Base-by-base conservation (phyloP, 2,797 vertebrate species). In the Eidolon dupreanum region DNA sequence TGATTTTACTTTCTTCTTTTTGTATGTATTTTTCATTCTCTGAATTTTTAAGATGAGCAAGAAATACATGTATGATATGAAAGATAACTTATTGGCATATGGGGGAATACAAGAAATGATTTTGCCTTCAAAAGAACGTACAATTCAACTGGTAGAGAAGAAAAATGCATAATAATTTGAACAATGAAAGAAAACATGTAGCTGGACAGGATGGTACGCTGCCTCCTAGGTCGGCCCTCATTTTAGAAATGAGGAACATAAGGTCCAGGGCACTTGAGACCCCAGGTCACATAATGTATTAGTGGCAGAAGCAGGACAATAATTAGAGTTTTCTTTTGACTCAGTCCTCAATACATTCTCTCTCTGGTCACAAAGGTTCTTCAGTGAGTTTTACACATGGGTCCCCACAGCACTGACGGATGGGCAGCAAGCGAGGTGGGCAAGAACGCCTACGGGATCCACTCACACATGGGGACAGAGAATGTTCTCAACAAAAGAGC, bases 21-120 rank as follows among this genome's bases (percentile, higher is more conserved):
- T 31, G 38, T 49, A n/a, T 15, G 8, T 71, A 57, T 70, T 73
- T 84, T 88, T 86, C 33, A 90, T 28, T 46, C n/a, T 78, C 53
- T 93, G 49, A 90, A n/a, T 78, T 73, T 93, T 93, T 66, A 95
- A 33, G 8, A 68, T 68, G 28, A 86, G 13, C 68, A 55, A 63
- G 16, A 8, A 82, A 79, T 71, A 57, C 33, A 49, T 53, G 16
- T 61, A 33, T 83, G 61, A 41, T 22, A 68, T 71, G 26, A 36
- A 73, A 77, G 16, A 31, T 78, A 88, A 88, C 19, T 49, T 73
- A 92, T 0, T 94, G 22, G 55, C 41, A 38, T 24, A 57, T 19
- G 16, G 3, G 10, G n/a, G 20, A 73, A 84, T 74, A 36, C 0
- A 79, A 92, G 63, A 92, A 85, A 86, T 74, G 5, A 90, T 63